Evolutionary conservation across 2,113 vertebrate genomes (phyloP).

Genomic region (Cyanistes caeruleus): DNA sequence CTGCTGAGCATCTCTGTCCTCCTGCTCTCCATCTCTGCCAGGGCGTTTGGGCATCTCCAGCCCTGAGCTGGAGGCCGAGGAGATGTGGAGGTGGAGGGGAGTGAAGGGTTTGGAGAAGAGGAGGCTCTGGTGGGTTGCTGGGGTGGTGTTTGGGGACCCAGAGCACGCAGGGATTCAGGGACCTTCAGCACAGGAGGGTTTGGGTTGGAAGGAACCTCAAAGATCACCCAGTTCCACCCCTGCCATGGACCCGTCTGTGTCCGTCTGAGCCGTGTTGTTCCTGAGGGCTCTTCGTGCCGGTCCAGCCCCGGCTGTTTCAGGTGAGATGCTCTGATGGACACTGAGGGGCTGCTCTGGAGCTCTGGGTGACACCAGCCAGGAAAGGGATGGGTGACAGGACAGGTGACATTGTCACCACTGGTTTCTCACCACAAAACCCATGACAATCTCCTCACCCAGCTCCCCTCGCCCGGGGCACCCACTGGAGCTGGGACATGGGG

Average conservation of each 20-base stretch:
- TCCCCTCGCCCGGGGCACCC: not conserved
- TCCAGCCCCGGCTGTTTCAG: not conserved
- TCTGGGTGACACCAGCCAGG: not conserved
- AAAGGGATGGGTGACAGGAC: not conserved
- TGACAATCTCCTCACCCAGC: not conserved
- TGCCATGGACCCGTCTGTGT: accelerated
- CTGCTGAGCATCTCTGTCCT: accelerated
- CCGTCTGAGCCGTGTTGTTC: accelerated
- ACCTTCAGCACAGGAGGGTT: not conserved
- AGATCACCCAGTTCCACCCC: not conserved
- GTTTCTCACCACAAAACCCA: accelerated
- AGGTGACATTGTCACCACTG: accelerated
- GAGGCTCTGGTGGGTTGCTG: accelerated
- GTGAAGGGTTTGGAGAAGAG: accelerated
- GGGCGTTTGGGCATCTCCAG: not conserved
- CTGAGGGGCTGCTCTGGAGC: accelerated
- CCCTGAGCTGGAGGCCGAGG: not conserved
- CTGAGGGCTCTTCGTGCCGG: not conserved
- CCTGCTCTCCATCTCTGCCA: accelerated
- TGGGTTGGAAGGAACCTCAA: not conserved
- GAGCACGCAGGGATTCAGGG: accelerated
- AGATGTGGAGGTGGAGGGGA: not conserved
- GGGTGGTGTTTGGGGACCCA: not conserved
- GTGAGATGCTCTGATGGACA: not conserved
- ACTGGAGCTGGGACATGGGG: not conserved